Evolutionary conservation across 2,113 vertebrate genomes (phyloP), one percentile per base, ranked within the genome.

Genomic region (Syrmaticus mikado): DNA sequence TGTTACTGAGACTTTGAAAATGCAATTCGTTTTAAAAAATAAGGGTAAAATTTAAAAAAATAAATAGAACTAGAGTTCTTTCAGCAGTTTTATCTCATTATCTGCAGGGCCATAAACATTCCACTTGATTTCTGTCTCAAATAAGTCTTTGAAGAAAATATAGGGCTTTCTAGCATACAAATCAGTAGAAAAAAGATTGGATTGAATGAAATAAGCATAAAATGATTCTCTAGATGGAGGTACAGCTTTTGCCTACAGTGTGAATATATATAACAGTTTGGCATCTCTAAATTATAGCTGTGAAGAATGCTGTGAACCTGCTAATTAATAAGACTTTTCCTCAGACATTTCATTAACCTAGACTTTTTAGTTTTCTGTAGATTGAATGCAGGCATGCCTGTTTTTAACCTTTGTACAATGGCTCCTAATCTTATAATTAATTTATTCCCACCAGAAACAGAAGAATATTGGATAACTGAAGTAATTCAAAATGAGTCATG

Each of bases 311-410:
- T 95, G 92, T 84, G 91, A 94, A 95, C 93, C 50, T 93, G 96
- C 72, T 97, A 96, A 97, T 97, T 95, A 96, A 92, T 95, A 91
- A 92, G 84, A 78, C 36, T 82, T 46, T 93, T 87, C 68, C 57
- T 93, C 68, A 95, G 93, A 94, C 91, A 95, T 96, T 95, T 96
- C 87, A 97, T 97, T 97, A 97, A 96, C 95, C 93, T 93, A 90
- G 92, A 96, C 80, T 92, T 96, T 83, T 82, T 82, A n/a, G 55
- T 89, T 95, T 94, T 89, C 82, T 88, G 80, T 89, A 94, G 89
- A 94, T 88, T 88, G 68, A 94, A 89, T 41, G 85, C 73, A 75
- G 53, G 66, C 36, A 60, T 89, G 93, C 65, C 66, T 91, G 82
- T 62, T 92, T 95, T 94, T 96, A 96, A 95, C 87, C 95, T 97